These are phyloP conservation scores for Lasaia peninsularis DNA, from an alignment of 1,140 invertebrate genomes.

Conservation along the genomic window DNA sequence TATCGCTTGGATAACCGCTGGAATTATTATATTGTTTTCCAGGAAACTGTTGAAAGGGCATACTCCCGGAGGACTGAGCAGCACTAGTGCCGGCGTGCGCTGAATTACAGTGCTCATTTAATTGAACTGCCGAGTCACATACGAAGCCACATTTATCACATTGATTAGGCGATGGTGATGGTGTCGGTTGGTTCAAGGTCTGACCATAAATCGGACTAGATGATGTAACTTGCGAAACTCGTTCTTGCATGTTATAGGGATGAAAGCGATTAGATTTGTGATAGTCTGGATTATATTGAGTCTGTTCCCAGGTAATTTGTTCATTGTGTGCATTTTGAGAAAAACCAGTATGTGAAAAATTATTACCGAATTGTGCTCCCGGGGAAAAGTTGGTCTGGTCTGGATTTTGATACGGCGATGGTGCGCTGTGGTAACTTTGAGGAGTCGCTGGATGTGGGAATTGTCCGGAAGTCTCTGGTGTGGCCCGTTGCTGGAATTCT, in stretches of 20 bases:
- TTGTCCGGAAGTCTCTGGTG: slow-evolving; percentile 74
- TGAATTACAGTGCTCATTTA: slow-evolving; percentile 84
- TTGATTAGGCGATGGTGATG: slow-evolving; percentile 82
- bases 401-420: slow-evolving; percentile 78
- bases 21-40: slow-evolving; percentile 63
- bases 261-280: slow-evolving; percentile 74
- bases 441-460: slow-evolving; percentile 80
- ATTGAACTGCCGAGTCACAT: slow-evolving; percentile 82
- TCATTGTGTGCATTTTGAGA: slow-evolving; percentile 69
- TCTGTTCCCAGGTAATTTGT: slow-evolving; percentile 71
- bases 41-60: slow-evolving; percentile 74
- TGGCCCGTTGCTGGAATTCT: slow-evolving; percentile 77
- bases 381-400: slow-evolving; percentile 78
- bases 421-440: slow-evolving; percentile 79
- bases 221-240: slow-evolving; percentile 79
- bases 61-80: slow-evolving; percentile 53
- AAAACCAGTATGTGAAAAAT: slow-evolving; percentile 72
- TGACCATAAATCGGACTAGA: slow-evolving; percentile 81
- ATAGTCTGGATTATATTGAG: slow-evolving; percentile 75
- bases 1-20: slow-evolving; percentile 53
- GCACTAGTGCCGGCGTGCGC: slow-evolving; percentile 79
- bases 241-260: slow-evolving; percentile 74
- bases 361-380: slow-evolving; percentile 67
- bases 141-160: slow-evolving; percentile 90
- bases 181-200: slow-evolving; percentile 77